Percentiles rank a stretch among this genome's conserved stretches.
Evolutionary conservation across 2,113 vertebrate species (phyloP).

Genomic region (Capreolus pygargus): DNA sequence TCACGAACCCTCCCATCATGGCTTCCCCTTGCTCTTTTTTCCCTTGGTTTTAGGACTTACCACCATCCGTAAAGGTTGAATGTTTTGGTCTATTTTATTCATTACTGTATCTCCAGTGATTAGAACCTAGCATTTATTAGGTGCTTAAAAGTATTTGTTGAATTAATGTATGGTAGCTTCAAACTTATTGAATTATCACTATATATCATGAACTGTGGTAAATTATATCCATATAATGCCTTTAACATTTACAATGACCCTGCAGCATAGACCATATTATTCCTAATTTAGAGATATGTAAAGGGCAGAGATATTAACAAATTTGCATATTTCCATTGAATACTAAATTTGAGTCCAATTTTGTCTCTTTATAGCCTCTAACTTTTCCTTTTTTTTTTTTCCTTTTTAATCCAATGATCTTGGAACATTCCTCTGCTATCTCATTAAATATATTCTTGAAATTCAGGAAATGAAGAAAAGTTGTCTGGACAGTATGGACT

Average conservation of each 20-base stretch:
- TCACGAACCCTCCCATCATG: not conserved
- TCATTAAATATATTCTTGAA: not conserved
- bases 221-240: not conserved
- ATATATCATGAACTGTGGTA: not conserved
- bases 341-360: conserved; percentile 14
- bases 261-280: not conserved
- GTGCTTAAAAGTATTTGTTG: not conserved
- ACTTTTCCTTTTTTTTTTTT: not conserved
- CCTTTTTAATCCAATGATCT: conserved; percentile 15
- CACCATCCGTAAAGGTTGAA: not conserved
- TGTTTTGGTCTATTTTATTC: conserved; percentile 19
- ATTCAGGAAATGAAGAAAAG: not conserved
- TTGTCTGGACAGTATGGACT: not conserved
- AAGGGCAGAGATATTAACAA: not conserved
- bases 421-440: not conserved
- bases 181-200: conserved; percentile 9
- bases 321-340: not conserved
- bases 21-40: not conserved
- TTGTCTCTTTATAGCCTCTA: not conserved
- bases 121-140: not conserved
- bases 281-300: not conserved
- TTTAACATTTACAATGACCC: not conserved
- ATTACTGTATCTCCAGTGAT: not conserved
- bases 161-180: not conserved
- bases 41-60: not conserved